Percentiles rank a stretch among this genome's conserved stretches.
Evolutionary conservation across 2,797 vertebrate genomes (phyloP).

Genomic region (Gambelia wislizenii): DNA sequence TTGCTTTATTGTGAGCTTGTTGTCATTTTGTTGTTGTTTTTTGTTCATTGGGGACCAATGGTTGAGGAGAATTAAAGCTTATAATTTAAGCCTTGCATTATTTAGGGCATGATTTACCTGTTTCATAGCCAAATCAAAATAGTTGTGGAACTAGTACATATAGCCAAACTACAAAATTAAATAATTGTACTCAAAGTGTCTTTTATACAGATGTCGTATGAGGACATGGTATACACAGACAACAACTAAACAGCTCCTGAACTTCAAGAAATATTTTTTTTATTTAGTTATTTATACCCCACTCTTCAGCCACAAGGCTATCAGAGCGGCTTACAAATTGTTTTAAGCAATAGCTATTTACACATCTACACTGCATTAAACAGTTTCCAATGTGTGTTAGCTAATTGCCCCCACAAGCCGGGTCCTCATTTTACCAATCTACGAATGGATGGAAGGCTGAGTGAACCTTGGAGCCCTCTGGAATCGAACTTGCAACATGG

Average conservation of each 20-base stretch:
- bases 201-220: not conserved
- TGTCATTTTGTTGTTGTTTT: not conserved
- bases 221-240: too few species aligned
- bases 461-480: too few species aligned
- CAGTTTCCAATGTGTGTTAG: too few species aligned
- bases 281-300: too few species aligned
- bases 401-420: too few species aligned
- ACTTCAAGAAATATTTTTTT: not conserved
- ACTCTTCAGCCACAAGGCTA: too few species aligned
- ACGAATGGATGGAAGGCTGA: too few species aligned
- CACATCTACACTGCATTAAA: too few species aligned
- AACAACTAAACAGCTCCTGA: not conserved
- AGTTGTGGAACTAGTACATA: not conserved
- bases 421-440: too few species aligned
- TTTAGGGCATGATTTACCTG: not conserved
- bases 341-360: too few species aligned
- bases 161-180: not conserved
- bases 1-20: not conserved
- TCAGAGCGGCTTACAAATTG: too few species aligned
- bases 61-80: not conserved
- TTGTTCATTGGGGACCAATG: not conserved
- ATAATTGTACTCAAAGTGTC: not conserved
- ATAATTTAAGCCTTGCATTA: not conserved
- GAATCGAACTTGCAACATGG: too few species aligned
- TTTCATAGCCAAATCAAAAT: not conserved